phyloP scores from a whole-genome alignment of 1,140 invertebrate genomes.

The Dreissena polymorpha region DNA sequence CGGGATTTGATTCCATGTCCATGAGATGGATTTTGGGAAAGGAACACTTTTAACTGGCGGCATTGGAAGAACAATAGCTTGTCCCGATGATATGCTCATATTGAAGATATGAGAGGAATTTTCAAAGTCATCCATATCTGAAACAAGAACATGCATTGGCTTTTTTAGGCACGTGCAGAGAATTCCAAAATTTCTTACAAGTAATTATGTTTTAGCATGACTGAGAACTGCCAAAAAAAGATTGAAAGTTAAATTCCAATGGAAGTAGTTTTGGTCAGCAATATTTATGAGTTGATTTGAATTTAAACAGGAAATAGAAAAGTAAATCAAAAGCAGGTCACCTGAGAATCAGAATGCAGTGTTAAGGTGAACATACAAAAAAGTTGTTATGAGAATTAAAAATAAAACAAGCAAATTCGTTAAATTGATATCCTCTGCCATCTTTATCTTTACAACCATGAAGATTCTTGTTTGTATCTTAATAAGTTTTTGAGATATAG shows the following conservation, averaged over 20 bases:
- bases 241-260: background rate
- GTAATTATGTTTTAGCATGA: background rate
- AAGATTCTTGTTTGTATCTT: no score
- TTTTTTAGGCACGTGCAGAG: background rate
- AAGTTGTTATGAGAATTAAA: no score
- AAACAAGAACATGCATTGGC: slow-evolving; percentile 1
- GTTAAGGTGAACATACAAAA: background rate
- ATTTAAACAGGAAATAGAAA: background rate
- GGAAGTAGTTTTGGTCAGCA: no score
- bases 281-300: background rate
- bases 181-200: background rate
- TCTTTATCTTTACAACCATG: no score
- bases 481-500: no score
- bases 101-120: background rate
- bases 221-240: background rate
- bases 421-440: no score
- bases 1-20: slow-evolving; percentile 5
- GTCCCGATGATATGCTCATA: background rate
- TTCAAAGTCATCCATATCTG: slow-evolving; percentile 33
- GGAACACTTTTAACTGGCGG: slow-evolving; percentile 39
- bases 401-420: no score
- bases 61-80: slow-evolving; percentile 30
- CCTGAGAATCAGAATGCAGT: background rate
- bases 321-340: background rate
- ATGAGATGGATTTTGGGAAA: slow-evolving; percentile 24